phyloP scores from a whole-genome alignment of 1,140 invertebrate species.

The Sinella curviseta region DNA sequence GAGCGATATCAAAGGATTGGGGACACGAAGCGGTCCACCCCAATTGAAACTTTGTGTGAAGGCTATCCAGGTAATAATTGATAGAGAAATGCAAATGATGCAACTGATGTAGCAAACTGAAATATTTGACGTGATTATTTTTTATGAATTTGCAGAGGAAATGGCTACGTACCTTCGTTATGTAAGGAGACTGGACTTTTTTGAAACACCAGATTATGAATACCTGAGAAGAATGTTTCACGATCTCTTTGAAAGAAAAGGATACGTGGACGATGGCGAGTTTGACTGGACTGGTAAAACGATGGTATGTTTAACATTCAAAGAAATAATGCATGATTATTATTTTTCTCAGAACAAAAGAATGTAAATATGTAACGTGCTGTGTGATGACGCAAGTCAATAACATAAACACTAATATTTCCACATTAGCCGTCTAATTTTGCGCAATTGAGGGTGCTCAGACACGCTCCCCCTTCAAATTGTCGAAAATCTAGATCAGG shows the following conservation, averaged over 20 bases:
- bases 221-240: slow-evolving; percentile 93
- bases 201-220: slow-evolving; percentile 99
- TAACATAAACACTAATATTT: background rate
- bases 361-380: background rate
- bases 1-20: slow-evolving; percentile 99
- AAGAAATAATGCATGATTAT: too few relatives aligned
- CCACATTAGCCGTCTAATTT: slow-evolving; percentile 70
- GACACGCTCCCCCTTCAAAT: slow-evolving; percentile 79
- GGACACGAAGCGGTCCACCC: slow-evolving; percentile 96
- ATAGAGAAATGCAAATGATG: background rate
- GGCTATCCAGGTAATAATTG: slow-evolving; percentile 77
- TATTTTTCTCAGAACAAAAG: slow-evolving; percentile 49
- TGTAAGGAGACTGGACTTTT: slow-evolving; percentile 96
- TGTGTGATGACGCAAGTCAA: too few relatives aligned
- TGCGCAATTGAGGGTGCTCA: slow-evolving; percentile 71
- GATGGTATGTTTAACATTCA: slow-evolving; percentile 68
- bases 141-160: slow-evolving; percentile 64
- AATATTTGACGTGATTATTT: background rate
- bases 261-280: slow-evolving; percentile 90
- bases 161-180: slow-evolving; percentile 97
- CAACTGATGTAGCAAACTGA: background rate
- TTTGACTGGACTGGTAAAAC: slow-evolving; percentile 98
- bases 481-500: slow-evolving; percentile 79
- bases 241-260: slow-evolving; percentile 89
- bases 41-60: slow-evolving; percentile 96